Percentiles rank a stretch among this genome's conserved stretches.
phyloP scores from a whole-genome alignment of 2,113 vertebrate genomes.

The Nestor notabilis region DNA sequence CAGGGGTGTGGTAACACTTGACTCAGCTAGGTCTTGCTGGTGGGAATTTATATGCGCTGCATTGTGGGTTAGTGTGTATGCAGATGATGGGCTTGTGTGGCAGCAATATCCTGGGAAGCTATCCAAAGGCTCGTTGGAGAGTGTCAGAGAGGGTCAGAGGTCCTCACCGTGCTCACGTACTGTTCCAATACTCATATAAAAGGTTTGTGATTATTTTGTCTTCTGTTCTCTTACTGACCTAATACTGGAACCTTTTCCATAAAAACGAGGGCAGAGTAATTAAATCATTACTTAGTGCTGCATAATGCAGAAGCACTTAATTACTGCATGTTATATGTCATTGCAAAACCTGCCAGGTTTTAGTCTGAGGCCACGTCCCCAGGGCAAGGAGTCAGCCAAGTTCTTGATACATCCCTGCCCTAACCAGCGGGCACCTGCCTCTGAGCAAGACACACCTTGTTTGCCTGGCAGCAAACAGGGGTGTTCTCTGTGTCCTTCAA shows the following conservation, averaged over 20 bases:
- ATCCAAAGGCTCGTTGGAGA: neutral
- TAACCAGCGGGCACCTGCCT: accelerated
- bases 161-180: neutral
- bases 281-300: neutral
- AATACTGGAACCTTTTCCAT: neutral
- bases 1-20: neutral
- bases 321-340: neutral
- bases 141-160: neutral
- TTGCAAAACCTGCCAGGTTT: neutral
- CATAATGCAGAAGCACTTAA: neutral
- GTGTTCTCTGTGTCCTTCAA: neutral
- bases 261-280: neutral
- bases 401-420: neutral
- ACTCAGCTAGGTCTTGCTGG: neutral
- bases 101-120: neutral
- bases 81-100: neutral
- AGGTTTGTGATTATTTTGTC: neutral
- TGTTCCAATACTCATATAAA: neutral
- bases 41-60: neutral
- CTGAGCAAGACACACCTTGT: neutral
- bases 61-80: neutral
- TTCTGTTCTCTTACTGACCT: neutral
- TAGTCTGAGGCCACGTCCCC: neutral
- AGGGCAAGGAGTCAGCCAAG: neutral
- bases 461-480: accelerated